Evolutionary conservation across 2,113 vertebrate species (phyloP).

Genomic region (Holacanthus passer): DNA sequence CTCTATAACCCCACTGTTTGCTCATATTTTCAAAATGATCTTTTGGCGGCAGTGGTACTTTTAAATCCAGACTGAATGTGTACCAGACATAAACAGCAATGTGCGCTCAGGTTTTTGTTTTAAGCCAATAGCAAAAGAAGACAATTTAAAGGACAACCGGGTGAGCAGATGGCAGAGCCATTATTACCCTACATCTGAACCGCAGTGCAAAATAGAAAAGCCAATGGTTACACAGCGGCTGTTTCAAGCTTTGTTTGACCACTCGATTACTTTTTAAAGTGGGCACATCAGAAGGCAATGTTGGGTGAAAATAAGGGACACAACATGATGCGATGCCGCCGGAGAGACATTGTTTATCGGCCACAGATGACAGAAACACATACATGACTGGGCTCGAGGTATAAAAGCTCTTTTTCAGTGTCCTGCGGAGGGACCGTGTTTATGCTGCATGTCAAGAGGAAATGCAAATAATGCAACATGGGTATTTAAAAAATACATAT

Average conservation of each 20-base stretch:
- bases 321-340: conserved; percentile 46
- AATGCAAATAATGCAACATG: conserved; percentile 13
- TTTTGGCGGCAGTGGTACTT: neutral
- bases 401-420: neutral
- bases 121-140: conserved; percentile 50
- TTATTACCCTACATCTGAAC: conserved; percentile 66
- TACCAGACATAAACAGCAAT: conserved; percentile 23
- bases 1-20: neutral
- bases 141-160: conserved; percentile 58
- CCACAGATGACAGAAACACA: conserved; percentile 41
- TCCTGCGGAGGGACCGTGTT: neutral
- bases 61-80: neutral
- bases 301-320: conserved; percentile 64
- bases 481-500: neutral
- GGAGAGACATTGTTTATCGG: conserved; percentile 45
- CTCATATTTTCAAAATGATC: conserved; percentile 28
- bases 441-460: conserved; percentile 22
- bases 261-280: conserved; percentile 78
- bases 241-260: conserved; percentile 73
- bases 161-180: conserved; percentile 67
- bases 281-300: conserved; percentile 69
- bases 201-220: conserved; percentile 64
- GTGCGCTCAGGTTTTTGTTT: conserved; percentile 33
- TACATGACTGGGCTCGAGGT: conserved; percentile 13
- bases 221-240: conserved; percentile 39